phyloP scores from a whole-genome alignment of 2,113 vertebrate species.

The Lucifuga dentata region DNA sequence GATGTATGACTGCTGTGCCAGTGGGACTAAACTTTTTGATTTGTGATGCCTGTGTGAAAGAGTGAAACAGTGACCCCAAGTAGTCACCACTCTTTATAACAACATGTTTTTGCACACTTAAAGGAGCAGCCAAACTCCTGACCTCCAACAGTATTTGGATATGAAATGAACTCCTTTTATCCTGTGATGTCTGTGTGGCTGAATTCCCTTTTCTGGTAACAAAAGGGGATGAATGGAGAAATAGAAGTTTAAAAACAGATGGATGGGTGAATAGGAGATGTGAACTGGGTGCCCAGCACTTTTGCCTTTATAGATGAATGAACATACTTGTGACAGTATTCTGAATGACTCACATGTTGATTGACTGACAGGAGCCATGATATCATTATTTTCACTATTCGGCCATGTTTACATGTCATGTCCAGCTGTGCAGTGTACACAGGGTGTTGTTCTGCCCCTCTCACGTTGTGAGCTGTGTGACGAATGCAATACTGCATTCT shows the following conservation, averaged over 20 bases:
- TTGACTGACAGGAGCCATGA: conserved; percentile 71
- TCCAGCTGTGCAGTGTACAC: conserved; percentile 71
- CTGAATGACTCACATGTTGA: conserved; percentile 53
- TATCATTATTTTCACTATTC: conserved; percentile 36
- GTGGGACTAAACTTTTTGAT: conserved; percentile 35
- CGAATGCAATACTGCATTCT: conserved; percentile 77
- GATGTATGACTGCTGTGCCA: conserved; percentile 59
- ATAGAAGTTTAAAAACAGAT: conserved; percentile 5
- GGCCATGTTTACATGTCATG: conserved; percentile 28
- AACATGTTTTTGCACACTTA: conserved; percentile 72
- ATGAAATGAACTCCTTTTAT: conserved; percentile 32
- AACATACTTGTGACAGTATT: conserved; percentile 71
- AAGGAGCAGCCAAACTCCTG: conserved; percentile 61
- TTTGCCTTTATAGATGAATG: conserved; percentile 53
- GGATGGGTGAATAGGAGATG: conserved; percentile 14
- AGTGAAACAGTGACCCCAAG: conserved; percentile 55
- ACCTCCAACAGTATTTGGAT: conserved; percentile 74
- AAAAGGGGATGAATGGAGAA: conserved; percentile 41
- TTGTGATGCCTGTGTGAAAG: conserved; percentile 49
- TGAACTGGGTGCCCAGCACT: conserved; percentile 19
- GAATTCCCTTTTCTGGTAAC: conserved; percentile 31
- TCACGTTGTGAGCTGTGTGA: conserved; percentile 80
- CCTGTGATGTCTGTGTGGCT: conserved; percentile 54
- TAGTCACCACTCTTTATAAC: conserved; percentile 48
- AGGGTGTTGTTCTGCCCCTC: conserved; percentile 43